Evolutionary conservation across 2,888 invertebrate species (phyloP), one percentile per base, ranked within the genome.

Genomic region (Chrysomela aeneicollis): DNA sequence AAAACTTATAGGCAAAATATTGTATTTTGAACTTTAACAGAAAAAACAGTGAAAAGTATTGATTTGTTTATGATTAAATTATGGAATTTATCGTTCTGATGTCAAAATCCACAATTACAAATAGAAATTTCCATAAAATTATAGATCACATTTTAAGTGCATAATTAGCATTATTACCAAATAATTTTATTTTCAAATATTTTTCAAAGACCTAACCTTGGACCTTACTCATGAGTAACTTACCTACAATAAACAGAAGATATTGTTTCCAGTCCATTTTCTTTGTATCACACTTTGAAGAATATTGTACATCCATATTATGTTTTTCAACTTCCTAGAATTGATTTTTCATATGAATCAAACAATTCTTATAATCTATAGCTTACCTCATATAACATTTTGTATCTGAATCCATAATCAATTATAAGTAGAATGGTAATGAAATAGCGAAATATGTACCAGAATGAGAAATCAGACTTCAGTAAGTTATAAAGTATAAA

Each of bases 251-350:
- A 64, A 71, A 73, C 49, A 61, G 53, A 17, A 69, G 46, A 66
- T 71, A 74, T 32, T 71, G 53, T 46, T 10, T 18, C 73, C 73
- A 73, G n/a, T 19, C 63, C 74, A 74, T 74, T 60, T 64, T 67
- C 9, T 18, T 35, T 1, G 66, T 51, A 58, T 74, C 73, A 64
- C 74, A 74, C 26, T 67, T 61, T 22, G 54, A 4, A 15, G 74
- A 67, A 63, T 72, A 75, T 10, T 54, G 30, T 26, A 75, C 42
- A 10, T 65, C 54, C 52, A 69, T 58, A 61, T 75, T 75, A 60
- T 75, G 71, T 50, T 72, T 65, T 51, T 73, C 71, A 42, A 70
- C 70, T 51, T 71, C 72, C 75, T 75, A 54, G 51, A 73, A 64
- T 18, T 47, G 52, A 49, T 26, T 12, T 57, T 17, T 42, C 15